A percentile compares a stretch with the other conserved stretches of the same genome.
phyloP scores from a whole-genome alignment of 2,797 vertebrate genomes.

The Allochrocebus solatus region DNA sequence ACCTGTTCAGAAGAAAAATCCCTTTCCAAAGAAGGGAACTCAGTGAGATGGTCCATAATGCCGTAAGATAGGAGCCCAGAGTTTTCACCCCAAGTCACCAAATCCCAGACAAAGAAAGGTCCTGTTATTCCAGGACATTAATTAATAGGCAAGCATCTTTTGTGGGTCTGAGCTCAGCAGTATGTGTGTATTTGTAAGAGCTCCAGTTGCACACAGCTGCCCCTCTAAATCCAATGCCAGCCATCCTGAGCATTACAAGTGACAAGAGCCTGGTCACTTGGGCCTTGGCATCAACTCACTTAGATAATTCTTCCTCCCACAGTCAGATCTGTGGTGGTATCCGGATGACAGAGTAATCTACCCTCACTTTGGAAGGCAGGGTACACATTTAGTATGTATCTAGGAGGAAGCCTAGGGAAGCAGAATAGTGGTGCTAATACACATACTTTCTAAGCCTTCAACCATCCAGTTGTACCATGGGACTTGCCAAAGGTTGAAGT shows the following conservation, averaged over 20 bases:
- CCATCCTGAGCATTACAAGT: background rate
- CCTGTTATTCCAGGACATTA: background rate
- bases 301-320: background rate
- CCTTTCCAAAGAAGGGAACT: background rate
- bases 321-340: background rate
- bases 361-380: background rate
- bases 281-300: background rate
- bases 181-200: background rate
- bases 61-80: background rate
- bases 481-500: background rate
- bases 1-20: background rate
- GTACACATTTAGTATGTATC: background rate
- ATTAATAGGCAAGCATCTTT: background rate
- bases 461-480: too few species aligned
- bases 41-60: background rate
- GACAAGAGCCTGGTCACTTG: background rate
- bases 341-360: background rate
- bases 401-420: background rate
- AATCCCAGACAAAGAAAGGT: background rate
- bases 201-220: background rate
- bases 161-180: background rate
- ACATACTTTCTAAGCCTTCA: background rate
- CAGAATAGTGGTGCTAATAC: background rate
- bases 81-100: background rate
- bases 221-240: background rate